Evolutionary conservation across 2,888 invertebrate species (phyloP).

Genomic region (Galeopsomyia nigrocyanea): DNA sequence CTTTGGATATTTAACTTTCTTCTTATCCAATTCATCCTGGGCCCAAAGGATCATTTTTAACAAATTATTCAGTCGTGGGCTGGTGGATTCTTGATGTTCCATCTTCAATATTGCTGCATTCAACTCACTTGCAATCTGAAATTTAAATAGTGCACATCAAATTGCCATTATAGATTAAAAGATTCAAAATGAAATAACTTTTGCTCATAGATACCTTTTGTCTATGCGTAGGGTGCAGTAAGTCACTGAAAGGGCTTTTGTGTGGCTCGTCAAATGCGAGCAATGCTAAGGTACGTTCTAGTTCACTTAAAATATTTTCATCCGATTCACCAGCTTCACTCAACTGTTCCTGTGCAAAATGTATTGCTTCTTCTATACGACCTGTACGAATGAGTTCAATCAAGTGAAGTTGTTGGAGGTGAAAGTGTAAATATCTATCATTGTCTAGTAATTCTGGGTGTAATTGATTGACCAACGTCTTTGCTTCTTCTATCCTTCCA

Average conservation of each 20-base stretch:
- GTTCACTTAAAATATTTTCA: conserved; percentile 77
- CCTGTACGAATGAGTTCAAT: conserved; percentile 89
- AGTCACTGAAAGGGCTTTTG: conserved; percentile 94
- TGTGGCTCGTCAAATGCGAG: conserved; percentile 97
- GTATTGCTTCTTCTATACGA: conserved; percentile 87
- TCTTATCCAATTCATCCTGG: conserved; percentile 94
- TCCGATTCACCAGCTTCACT: conserved; percentile 91
- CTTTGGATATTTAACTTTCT: conserved; percentile 94
- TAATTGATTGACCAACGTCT: conserved; percentile 91
- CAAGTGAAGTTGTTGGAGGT: conserved; percentile 91
- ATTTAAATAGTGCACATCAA: conserved; percentile 4
- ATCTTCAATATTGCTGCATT: conserved; percentile 97
- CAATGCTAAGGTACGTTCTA: conserved; percentile 94
- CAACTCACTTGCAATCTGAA: conserved; percentile 93
- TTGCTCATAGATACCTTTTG: conserved; percentile 78
- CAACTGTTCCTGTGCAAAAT: conserved; percentile 90
- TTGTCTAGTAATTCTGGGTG: conserved; percentile 96
- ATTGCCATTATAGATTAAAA: too few species aligned
- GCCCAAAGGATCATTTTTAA: conserved; percentile 96
- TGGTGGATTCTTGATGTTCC: conserved; percentile 91
- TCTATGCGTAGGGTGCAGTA: conserved; percentile 92
- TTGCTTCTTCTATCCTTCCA: conserved; percentile 93
- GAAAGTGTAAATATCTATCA: conserved; percentile 95
- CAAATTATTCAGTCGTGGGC: conserved; percentile 91
- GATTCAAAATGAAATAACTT: neutral